Percentiles rank a stretch among this genome's conserved stretches.
Conservation (phyloP, 1,140 invertebrate species). For the Zaprionus africanus region DNA sequence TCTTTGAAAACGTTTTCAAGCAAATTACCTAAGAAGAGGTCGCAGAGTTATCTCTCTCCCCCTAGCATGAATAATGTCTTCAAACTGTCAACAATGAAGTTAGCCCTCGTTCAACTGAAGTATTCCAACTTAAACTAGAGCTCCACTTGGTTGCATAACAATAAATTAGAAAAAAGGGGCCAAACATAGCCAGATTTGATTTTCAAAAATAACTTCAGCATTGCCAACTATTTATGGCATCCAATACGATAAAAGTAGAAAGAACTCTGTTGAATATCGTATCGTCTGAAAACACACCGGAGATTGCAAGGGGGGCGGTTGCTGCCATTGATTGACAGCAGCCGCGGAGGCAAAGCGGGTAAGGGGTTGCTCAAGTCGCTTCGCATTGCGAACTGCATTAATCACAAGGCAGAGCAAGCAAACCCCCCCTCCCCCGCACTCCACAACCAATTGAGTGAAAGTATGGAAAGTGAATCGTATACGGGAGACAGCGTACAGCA, state of each 20-base stretch:
- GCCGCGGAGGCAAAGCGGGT: background rate
- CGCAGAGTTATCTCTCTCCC: background rate
- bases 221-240: background rate
- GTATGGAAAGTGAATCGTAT: constrained; percentile 24
- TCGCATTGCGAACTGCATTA: constrained; percentile 5
- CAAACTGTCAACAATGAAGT: background rate
- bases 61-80: background rate
- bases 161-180: too few relatives aligned
- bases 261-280: background rate
- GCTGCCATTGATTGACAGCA: constrained; percentile 44
- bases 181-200: too few relatives aligned
- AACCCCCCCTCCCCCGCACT: background rate
- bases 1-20: constrained; percentile 27
- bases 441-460: constrained; percentile 23
- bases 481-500: background rate
- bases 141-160: too few relatives aligned
- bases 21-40: constrained; percentile 29
- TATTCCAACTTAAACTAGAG: background rate
- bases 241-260: background rate
- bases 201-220: background rate
- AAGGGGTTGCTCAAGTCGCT: background rate
- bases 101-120: background rate
- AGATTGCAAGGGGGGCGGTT: background rate
- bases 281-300: background rate
- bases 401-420: background rate